Evolutionary conservation across 2,797 vertebrate genomes (phyloP), one percentile per base, ranked within the genome.

Genomic region (Rhynchonycteris naso): DNA sequence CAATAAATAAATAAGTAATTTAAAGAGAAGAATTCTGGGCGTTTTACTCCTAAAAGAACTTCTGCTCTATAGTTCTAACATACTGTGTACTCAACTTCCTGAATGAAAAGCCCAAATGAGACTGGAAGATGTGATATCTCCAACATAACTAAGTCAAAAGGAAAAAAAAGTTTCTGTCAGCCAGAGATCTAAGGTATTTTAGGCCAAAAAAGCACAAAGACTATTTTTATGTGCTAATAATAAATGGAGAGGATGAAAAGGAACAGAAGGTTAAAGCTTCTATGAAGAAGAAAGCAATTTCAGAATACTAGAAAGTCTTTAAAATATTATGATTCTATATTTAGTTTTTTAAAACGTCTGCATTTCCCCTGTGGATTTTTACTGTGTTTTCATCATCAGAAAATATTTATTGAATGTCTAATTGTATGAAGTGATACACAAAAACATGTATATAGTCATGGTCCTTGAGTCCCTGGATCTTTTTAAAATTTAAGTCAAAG

Each of bases 401-500:
- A 88, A 91, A 14, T 18, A 72, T 76, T 80, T 91, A 80, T 19
- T 86, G 54, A 94, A 89, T 72, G 35, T 11, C 22, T 33, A 85
- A 78, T 56, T 85, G 15, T 69, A 88, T 21, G 4, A 88, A 86
- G 28, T 68, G 21, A n/a, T 78, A 84, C 4, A 69, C 52, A 85
- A 88, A 95, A 80, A 71, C 3, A 92, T 85, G 56, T 95, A 78
- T 28, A 52, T 22, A 81, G 47, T 63, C 58, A 56, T 72, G 72
- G 22, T 84, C 69, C 24, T 78, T 72, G 10, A 71, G 21, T 72
- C 18, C 26, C 28, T 22, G 21, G 7, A 24, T 30, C 4, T 59
- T 93, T 83, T 83, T 71, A 22, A 69, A 90, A 91, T 89, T 66
- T 87, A 87, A 54, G n/a, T 56, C 56, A 93, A 80, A 96, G 12